Percentiles rank a stretch among this genome's conserved stretches.
These are phyloP conservation scores for Rhodeus uyekii DNA, from an alignment of 2,797 vertebrate species.

Conservation along the genomic window DNA sequence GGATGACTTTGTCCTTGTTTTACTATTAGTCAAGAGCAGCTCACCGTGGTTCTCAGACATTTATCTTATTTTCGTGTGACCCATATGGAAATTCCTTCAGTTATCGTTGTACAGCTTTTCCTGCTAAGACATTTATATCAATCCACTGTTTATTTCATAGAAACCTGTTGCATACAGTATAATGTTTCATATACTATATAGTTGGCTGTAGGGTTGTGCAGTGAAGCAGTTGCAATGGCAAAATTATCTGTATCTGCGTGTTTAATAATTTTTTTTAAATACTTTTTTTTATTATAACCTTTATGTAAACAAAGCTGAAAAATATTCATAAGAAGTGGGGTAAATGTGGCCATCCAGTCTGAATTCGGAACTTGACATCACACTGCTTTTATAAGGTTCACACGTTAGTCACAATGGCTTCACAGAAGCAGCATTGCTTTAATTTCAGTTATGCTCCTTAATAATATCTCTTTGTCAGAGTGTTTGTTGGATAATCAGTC, in stretches of 20 bases:
- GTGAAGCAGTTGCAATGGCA: no score
- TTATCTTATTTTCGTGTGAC: constrained; percentile 23
- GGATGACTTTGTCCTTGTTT: constrained; percentile 49
- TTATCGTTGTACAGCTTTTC: background rate
- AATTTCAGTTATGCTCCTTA: background rate
- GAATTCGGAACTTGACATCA: background rate
- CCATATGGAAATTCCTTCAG: constrained; percentile 23
- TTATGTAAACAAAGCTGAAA: background rate
- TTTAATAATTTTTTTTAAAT: no score
- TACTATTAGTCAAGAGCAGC: constrained; percentile 28
- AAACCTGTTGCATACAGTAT: background rate
- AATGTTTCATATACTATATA: background rate
- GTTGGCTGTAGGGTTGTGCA: background rate
- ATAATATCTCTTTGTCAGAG: background rate
- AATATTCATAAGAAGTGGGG: background rate
- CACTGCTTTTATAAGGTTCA: background rate
- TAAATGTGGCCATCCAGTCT: background rate
- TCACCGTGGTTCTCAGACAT: constrained; percentile 37
- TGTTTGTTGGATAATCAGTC: background rate
- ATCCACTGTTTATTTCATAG: constrained; percentile 3
- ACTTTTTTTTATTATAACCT: background rate
- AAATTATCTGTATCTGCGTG: no score
- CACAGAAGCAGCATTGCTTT: background rate
- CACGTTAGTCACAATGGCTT: background rate
- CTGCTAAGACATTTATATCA: background rate